phyloP scores from a whole-genome alignment of 2,113 vertebrate genomes.

The Cyrtonyx montezumae region DNA sequence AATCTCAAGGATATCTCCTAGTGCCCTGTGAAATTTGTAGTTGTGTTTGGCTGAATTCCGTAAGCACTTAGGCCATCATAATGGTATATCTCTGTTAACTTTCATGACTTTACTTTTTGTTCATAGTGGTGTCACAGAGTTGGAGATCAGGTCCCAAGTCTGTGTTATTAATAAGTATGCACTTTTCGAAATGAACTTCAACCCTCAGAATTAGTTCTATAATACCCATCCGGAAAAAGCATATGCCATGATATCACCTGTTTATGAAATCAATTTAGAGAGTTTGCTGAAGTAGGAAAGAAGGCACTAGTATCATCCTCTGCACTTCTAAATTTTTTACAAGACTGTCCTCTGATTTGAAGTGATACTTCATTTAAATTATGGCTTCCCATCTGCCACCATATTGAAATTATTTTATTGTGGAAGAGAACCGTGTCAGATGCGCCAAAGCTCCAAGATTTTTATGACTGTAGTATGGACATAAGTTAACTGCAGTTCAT shows the following conservation, averaged over 20 bases:
- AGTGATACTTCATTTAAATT: slow-evolving; percentile 17
- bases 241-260: background rate
- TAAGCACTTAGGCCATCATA: background rate
- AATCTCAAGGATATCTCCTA: background rate
- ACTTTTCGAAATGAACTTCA: background rate
- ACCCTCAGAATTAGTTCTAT: background rate
- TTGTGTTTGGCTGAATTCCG: background rate
- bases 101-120: background rate
- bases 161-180: background rate
- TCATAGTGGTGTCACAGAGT: background rate
- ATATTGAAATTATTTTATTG: slow-evolving; percentile 24
- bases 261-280: background rate
- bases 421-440: slow-evolving; percentile 8
- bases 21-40: background rate
- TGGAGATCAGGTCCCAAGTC: background rate
- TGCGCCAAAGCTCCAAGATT: background rate
- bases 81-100: background rate
- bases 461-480: background rate
- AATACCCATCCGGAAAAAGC: background rate
- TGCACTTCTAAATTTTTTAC: background rate
- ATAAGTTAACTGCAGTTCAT: background rate
- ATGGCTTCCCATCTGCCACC: background rate
- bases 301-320: background rate
- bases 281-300: background rate
- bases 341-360: background rate